Conservation (phyloP, 2,113 vertebrate genomes). For the Stigmatopora argus region DNA sequence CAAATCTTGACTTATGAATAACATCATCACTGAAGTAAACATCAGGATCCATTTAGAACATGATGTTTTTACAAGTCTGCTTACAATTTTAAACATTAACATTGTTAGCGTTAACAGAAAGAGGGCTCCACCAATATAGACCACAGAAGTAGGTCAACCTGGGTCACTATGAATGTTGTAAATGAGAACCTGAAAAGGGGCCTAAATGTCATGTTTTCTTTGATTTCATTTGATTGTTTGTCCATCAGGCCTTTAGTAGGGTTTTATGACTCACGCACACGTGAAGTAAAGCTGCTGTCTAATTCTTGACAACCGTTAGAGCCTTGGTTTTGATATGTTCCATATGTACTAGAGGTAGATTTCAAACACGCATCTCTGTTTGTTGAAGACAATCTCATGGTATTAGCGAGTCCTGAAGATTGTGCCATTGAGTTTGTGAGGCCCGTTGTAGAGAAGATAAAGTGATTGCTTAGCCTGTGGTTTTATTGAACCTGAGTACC, state of each 20-base stretch:
- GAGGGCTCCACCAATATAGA: background rate
- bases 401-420: slow-evolving; percentile 30
- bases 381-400: slow-evolving; percentile 32
- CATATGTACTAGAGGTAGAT: slow-evolving; percentile 17
- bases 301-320: too few species aligned
- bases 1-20: slow-evolving; percentile 1
- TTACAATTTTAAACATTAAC: background rate
- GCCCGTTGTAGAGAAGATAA: background rate
- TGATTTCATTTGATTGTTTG: background rate
- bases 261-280: too few species aligned
- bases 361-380: slow-evolving; percentile 39
- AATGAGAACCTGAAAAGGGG: background rate
- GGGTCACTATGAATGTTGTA: background rate
- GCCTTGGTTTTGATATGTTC: slow-evolving; percentile 16
- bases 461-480: slow-evolving; percentile 4
- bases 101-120: background rate
- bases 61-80: slow-evolving; percentile 1
- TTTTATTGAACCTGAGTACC: slow-evolving; percentile 20
- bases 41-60: background rate
- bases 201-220: background rate
- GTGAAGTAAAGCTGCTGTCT: too few species aligned
- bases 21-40: slow-evolving; percentile 1
- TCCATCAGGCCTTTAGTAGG: background rate
- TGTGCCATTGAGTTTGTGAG: background rate
- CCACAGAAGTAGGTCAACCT: background rate